Conservation (phyloP, 2,797 vertebrate species). For the Antennarius maculatus region DNA sequence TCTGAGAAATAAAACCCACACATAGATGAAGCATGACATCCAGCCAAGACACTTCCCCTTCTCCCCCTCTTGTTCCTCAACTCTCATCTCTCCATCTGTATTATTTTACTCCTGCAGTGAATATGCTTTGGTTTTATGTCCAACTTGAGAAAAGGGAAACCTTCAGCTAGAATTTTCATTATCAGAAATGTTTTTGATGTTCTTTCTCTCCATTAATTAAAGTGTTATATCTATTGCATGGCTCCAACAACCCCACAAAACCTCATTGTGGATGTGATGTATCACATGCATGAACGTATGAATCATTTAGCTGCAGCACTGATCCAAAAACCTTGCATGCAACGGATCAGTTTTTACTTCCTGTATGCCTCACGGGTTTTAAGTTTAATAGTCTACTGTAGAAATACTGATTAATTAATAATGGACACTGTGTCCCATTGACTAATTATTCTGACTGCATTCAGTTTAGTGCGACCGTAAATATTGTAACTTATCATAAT, state of each 20-base stretch:
- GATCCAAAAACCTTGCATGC: conserved; percentile 13
- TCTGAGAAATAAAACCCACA: conserved; percentile 32
- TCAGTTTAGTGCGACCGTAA: background rate
- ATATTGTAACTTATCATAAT: background rate
- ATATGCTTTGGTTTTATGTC: conserved; percentile 13
- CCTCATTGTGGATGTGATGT: conserved; percentile 11
- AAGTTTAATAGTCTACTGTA: background rate
- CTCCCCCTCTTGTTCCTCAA: conserved; percentile 1
- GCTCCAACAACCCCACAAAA: background rate
- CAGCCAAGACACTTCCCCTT: conserved; percentile 2
- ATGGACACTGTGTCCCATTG: background rate
- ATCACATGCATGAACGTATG: conserved; percentile 32
- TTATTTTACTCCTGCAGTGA: conserved; percentile 14
- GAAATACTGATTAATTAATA: conserved; percentile 4
- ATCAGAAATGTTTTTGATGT: conserved; percentile 6
- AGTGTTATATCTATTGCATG: background rate
- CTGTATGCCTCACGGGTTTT: background rate
- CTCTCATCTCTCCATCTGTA: conserved; percentile 22
- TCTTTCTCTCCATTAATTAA: background rate
- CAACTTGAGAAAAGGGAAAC: conserved; percentile 16
- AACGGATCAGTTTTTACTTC: conserved; percentile 1
- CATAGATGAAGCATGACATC: conserved; percentile 23
- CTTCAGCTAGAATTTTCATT: conserved; percentile 21
- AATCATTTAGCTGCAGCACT: conserved; percentile 16
- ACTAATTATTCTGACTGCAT: background rate